Conservation (phyloP, 2,113 vertebrate genomes). For the Cnemophilus loriae region DNA sequence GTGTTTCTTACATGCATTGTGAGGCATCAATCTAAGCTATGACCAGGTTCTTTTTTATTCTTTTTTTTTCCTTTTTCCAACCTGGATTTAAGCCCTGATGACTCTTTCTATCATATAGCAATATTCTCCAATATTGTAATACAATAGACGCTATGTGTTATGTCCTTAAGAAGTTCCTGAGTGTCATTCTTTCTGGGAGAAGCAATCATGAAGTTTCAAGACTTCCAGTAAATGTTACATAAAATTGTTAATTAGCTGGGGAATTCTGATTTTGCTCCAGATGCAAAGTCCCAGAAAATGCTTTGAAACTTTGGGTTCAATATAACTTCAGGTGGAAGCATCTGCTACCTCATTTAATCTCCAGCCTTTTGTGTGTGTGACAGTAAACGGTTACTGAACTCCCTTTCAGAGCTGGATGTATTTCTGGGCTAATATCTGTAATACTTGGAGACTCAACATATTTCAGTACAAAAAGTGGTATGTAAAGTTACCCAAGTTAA, state of each 20-base stretch:
- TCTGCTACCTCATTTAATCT: not conserved
- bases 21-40: not conserved
- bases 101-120: not conserved
- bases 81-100: not conserved
- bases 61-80: fast-evolving
- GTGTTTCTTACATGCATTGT: not conserved
- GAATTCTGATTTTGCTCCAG: not conserved
- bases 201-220: not conserved
- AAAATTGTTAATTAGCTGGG: not conserved
- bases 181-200: not conserved
- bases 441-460: not conserved
- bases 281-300: not conserved
- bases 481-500: not conserved
- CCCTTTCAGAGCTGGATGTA: not conserved
- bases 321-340: not conserved
- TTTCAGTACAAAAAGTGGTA: not conserved
- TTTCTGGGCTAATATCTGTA: not conserved
- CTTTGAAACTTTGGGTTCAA: not conserved
- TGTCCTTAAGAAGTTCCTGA: not conserved
- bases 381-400: not conserved
- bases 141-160: not conserved
- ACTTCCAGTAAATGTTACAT: not conserved
- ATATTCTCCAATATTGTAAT: not conserved
- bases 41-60: fast-evolving
- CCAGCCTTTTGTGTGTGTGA: not conserved